Evolutionary conservation across 2,797 vertebrate species (phyloP), one percentile per base, ranked within the genome.

Genomic region (Staurois parvus): DNA sequence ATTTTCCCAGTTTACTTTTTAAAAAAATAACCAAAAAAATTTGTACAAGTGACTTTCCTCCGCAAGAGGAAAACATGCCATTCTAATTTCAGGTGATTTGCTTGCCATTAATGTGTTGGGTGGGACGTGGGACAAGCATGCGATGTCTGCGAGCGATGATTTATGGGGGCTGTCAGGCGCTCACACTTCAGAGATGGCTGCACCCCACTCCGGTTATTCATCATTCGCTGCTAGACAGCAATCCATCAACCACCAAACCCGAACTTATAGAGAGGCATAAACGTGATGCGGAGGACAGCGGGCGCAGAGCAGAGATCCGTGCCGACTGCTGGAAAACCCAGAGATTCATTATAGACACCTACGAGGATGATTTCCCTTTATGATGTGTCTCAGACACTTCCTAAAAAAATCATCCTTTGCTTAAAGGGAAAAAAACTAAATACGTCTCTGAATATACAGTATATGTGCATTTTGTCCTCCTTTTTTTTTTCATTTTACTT

Each of bases 151-250:
- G 30, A 66, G 17, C 42, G 1, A 73, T 91, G 92, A 94, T 94
- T 92, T 88, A 93, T 91, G 87, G 89, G 74, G 30, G 37, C 89
- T 90, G 91, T 87, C 91, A 88, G 12, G 83, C 82, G 52, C 68
- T 85, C 87, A 84, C 90, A 69, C 80, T 79, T 21, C 28, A 48
- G 83, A 66, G 86, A 89, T 91, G 88, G 77, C 87, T 79, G 89
- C 87, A 89, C 86, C 68, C 21, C 28, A 70, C 81, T 19, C 86
- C 32, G 78, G 90, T 86, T 80, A 87, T 88, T 89, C 87, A 69
- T 89, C 91, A 88, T 82, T 64, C 79, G 80, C 77, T 84, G 84
- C 68, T 83, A 84, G 87, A 88, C 79, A 75, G 45, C 80, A 84
- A 90, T 87, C 89, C 87, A 89, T 89, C 89, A 88, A 28, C 34